phyloP scores from a whole-genome alignment of 2,888 invertebrate species.

The Resseliella maxima region DNA sequence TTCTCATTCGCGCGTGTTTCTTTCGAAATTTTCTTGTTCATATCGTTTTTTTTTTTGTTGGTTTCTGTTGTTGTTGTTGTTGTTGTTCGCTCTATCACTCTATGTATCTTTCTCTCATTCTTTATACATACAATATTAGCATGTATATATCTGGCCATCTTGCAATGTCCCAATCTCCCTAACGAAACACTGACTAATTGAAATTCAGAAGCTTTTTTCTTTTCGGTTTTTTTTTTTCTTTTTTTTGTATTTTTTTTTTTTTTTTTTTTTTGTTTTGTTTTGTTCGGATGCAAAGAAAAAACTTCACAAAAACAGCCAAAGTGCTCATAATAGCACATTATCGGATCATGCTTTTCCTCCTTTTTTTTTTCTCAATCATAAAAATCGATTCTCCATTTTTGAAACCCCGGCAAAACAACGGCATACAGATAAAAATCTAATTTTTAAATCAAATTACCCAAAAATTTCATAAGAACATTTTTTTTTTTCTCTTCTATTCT shows the following conservation, averaged over 20 bases:
- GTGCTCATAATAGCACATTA: neutral
- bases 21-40: conserved; percentile 16
- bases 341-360: neutral
- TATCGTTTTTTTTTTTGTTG: neutral
- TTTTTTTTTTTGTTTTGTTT: no score
- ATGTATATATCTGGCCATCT: no score
- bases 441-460: conserved; percentile 37
- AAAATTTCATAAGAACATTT: conserved; percentile 6
- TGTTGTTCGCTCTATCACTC: no score
- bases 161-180: neutral
- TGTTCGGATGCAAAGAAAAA: no score
- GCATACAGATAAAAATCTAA: neutral
- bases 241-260: no score
- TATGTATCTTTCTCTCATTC: no score
- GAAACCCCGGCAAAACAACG: neutral
- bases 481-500: neutral
- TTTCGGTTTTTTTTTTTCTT: neutral
- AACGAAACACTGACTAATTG: neutral
- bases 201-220: neutral
- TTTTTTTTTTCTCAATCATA: neutral
- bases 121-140: no score
- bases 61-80: neutral
- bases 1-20: conserved; percentile 4
- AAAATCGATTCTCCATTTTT: neutral
- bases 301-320: neutral